Base-by-base conservation (phyloP, 1,140 invertebrate species). In the Caerostris extrusa region DNA sequence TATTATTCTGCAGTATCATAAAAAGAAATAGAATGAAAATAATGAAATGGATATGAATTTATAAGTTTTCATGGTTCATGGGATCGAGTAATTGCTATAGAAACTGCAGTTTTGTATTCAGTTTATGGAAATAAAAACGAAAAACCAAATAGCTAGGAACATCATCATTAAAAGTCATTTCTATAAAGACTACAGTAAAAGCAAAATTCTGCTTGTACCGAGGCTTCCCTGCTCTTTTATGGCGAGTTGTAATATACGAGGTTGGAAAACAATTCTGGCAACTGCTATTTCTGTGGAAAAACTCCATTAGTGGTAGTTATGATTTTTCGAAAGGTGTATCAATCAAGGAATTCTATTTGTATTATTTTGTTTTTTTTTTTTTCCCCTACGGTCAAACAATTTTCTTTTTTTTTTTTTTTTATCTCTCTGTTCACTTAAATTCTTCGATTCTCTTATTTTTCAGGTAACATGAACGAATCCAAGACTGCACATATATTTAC, bases 231-330 rank as follows among this genome's bases (percentile, higher is more conserved):
- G 3, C 50, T 55, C 50, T 64, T 55, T 64, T 55, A 53, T 14
- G 34, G 12, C 19, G 14, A 53, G 86, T 88, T 19, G 14, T 61
- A 55, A 67, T 88, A 50, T 64, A 50, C 60, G 53, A 55, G 17
- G 7, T 67, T 17, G 1, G 61, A 58, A 88, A 88, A 34, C 86
- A 67, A 88, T 77, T 57, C 53, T 55, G 67, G 55, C 55, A 77
- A 77, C 67, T 90, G 58, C 88, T 71, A 77, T 50, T 77, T 77
- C 67, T 5, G 2, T 34, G 58, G n/a, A 77, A 77, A 77, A 90
- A 77, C 55, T 58, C 88, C 88, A 90, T 90, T 90, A 90, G 55
- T 64, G 55, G 55, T 71, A 90, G 55, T 90, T 90, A 90, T 90
- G 88, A 77, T 90, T 88, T 88, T 77, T 60, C 6, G 88, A 90